Percentiles rank a stretch among this genome's conserved stretches.
Evolutionary conservation across 2,113 vertebrate species (phyloP).

Genomic region (Cyanistes caeruleus): DNA sequence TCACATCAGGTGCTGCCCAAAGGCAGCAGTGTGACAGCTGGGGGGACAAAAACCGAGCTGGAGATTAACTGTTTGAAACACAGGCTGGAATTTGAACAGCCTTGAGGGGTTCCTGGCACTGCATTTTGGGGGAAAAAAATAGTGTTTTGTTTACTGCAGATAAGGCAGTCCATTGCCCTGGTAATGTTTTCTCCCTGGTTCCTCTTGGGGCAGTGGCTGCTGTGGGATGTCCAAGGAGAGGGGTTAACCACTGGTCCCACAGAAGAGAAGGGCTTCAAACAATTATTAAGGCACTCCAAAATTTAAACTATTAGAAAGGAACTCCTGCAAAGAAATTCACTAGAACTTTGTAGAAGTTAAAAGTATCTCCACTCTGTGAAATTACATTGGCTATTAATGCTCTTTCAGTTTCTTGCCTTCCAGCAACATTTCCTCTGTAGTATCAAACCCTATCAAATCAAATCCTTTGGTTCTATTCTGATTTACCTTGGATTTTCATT

Average conservation of each 20-base stretch:
- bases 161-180: fast-evolving
- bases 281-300: background rate
- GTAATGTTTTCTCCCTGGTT: background rate
- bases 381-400: fast-evolving
- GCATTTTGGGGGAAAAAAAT: background rate
- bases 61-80: background rate
- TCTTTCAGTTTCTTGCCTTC: background rate
- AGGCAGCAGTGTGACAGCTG: background rate
- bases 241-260: background rate
- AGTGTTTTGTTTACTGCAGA: background rate
- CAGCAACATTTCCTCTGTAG: background rate
- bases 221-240: background rate
- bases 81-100: background rate
- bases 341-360: background rate
- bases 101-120: background rate
- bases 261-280: background rate
- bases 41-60: background rate
- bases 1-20: background rate
- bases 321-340: background rate
- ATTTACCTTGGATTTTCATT: background rate
- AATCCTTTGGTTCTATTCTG: background rate
- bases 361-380: background rate
- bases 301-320: background rate
- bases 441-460: background rate
- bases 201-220: background rate